Evolutionary conservation across 2,888 invertebrate genomes (phyloP).

Genomic region (Hirtodrosophila confusa): DNA sequence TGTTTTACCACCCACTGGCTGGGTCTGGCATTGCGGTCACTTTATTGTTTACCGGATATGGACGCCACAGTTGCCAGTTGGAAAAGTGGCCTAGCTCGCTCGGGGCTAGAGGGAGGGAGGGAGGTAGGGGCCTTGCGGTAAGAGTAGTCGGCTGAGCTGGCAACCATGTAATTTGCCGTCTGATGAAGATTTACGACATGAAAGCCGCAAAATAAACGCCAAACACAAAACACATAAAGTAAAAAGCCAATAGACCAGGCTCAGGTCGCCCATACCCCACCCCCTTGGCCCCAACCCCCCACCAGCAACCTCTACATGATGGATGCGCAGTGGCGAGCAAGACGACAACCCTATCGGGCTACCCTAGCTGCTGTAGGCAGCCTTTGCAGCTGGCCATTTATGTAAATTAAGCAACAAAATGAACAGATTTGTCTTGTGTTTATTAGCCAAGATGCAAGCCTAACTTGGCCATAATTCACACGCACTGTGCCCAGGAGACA

Average conservation of each 20-base stretch:
- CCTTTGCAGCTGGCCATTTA: slow-evolving; percentile 62
- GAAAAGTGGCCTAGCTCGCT: slow-evolving; percentile 34
- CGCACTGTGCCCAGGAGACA: slow-evolving; percentile 15
- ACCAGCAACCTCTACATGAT: slow-evolving; percentile 47
- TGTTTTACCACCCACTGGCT: slow-evolving; percentile 58
- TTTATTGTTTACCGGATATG: slow-evolving; percentile 75
- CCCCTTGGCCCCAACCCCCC: background rate
- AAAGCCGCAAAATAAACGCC: slow-evolving; percentile 79
- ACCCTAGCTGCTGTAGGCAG: slow-evolving; percentile 3
- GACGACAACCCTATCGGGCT: slow-evolving; percentile 50
- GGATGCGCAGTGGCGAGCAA: slow-evolving; percentile 49
- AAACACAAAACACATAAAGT: slow-evolving; percentile 59
- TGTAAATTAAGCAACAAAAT: slow-evolving; percentile 78
- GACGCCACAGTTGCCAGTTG: slow-evolving; percentile 54
- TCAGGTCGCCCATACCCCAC: background rate
- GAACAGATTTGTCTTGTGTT: slow-evolving; percentile 75
- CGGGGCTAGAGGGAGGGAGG: slow-evolving; percentile 1
- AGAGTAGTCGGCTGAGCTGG: slow-evolving; percentile 28
- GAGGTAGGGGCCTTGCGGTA: background rate
- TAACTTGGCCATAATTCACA: slow-evolving; percentile 51
- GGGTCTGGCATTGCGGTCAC: slow-evolving; percentile 67
- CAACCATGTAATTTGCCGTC: slow-evolving; percentile 77
- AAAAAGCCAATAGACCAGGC: slow-evolving; percentile 61
- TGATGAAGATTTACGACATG: slow-evolving; percentile 80
- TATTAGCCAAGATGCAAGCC: slow-evolving; percentile 66